These are phyloP conservation scores for Anableps anableps DNA, from an alignment of 2,797 vertebrate genomes.

Conservation along the genomic window DNA sequence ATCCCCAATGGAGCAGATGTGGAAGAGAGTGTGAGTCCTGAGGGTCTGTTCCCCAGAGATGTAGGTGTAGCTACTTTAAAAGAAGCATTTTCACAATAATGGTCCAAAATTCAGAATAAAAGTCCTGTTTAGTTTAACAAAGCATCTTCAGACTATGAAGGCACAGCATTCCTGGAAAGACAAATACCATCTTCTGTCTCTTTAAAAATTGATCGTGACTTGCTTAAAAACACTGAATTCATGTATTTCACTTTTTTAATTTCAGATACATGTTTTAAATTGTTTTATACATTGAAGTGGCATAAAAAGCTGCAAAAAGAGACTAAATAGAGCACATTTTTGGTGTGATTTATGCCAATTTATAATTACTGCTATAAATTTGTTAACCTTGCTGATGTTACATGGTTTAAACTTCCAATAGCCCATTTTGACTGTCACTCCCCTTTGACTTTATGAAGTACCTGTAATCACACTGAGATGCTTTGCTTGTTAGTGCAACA, in stretches of 20 bases:
- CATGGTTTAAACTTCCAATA: neutral
- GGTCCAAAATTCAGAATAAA: neutral
- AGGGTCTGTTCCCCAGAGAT: neutral
- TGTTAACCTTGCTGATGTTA: neutral
- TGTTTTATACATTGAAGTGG: neutral
- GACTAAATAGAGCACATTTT: neutral
- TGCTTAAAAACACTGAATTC: neutral
- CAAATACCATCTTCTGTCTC: neutral
- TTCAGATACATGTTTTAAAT: neutral
- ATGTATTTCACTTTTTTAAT: too few relatives aligned
- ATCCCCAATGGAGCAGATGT: neutral
- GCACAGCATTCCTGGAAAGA: neutral
- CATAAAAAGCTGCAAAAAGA: neutral
- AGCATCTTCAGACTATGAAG: neutral
- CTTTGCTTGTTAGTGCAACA: too few relatives aligned
- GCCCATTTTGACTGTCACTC: neutral
- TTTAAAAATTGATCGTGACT: neutral
- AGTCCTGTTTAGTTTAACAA: neutral
- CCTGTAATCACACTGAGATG: too few relatives aligned
- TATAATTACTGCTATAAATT: neutral
- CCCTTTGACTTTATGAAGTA: neutral
- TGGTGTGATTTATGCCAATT: neutral
- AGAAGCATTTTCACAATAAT: neutral
- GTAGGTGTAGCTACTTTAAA: neutral
- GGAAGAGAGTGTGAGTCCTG: neutral